phyloP scores from a whole-genome alignment of 2,113 vertebrate species.

The Stomatorhinus ivindoensis region DNA sequence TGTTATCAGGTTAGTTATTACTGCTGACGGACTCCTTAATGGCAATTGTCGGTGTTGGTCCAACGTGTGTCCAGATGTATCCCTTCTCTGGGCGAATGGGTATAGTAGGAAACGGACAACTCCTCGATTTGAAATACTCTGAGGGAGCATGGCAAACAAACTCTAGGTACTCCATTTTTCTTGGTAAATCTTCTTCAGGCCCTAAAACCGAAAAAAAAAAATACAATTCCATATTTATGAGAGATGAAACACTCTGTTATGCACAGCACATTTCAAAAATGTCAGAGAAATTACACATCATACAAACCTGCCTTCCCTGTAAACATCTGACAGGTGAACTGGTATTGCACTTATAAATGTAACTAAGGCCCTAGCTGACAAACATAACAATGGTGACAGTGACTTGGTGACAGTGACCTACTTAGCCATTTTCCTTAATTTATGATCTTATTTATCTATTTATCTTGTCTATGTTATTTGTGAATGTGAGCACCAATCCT shows the following conservation, averaged over 20 bases:
- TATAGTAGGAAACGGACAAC: slow-evolving; percentile 88
- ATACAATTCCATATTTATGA: background rate
- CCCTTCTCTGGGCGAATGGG: slow-evolving; percentile 90
- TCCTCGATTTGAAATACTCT: slow-evolving; percentile 93
- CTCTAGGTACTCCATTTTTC: slow-evolving; percentile 96
- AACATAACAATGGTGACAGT: background rate
- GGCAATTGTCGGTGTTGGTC: slow-evolving; percentile 74
- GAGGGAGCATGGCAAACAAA: slow-evolving; percentile 97
- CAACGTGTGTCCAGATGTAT: slow-evolving; percentile 95
- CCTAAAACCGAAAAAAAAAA: slow-evolving; percentile 53
- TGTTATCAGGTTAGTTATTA: slow-evolving; percentile 54
- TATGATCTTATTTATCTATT: too few relatives aligned
- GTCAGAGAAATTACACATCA: background rate
- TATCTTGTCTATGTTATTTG: too few relatives aligned
- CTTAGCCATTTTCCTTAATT: too few relatives aligned
- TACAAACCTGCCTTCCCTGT: background rate
- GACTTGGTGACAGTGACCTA: background rate
- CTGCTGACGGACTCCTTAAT: slow-evolving; percentile 79
- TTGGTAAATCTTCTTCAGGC: slow-evolving; percentile 94
- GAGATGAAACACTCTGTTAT: background rate
- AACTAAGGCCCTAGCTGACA: background rate
- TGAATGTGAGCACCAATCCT: too few relatives aligned
- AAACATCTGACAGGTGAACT: background rate
- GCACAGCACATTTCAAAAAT: background rate
- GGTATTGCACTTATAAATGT: background rate